phyloP scores from a whole-genome alignment of 2,888 invertebrate genomes.

The Drosophila paucipuncta region DNA sequence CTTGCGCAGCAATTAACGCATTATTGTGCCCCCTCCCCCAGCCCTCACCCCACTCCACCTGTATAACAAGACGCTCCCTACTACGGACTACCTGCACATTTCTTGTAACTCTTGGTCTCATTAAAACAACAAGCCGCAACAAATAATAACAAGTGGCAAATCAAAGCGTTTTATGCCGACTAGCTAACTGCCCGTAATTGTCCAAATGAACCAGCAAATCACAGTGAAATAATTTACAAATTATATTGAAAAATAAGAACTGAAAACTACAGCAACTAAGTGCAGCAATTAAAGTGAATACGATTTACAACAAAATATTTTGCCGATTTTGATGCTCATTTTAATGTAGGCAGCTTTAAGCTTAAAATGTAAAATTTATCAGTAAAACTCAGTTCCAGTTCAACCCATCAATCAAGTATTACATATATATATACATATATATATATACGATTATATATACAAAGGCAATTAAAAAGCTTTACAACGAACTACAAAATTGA shows the following conservation, averaged over 20 bases:
- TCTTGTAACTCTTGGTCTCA: conserved; percentile 41
- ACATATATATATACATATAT: no score
- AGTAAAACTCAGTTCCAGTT: neutral
- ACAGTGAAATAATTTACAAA: conserved; percentile 16
- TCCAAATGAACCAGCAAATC: conserved; percentile 28
- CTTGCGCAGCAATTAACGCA: conserved; percentile 58
- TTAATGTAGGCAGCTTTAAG: neutral
- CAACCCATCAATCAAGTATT: neutral
- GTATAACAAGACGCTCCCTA: neutral
- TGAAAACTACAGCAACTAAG: neutral
- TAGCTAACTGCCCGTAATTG: conserved; percentile 28
- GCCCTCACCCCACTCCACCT: neutral
- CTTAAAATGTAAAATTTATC: neutral
- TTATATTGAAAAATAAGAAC: conserved; percentile 5
- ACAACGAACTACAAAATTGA: neutral
- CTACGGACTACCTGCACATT: conserved; percentile 12
- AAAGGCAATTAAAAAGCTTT: neutral
- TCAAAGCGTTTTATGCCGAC: conserved; percentile 67
- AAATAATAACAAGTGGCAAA: conserved; percentile 37
- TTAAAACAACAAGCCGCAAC: conserved; percentile 43
- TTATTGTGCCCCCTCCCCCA: conserved; percentile 1
- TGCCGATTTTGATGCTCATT: neutral
- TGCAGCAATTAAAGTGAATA: neutral
- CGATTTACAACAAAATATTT: neutral
- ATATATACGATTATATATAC: no score